Percentiles rank a stretch among this genome's conserved stretches.
Evolutionary conservation across 2,113 vertebrate genomes (phyloP).

Genomic region (Nesoenas mayeri): DNA sequence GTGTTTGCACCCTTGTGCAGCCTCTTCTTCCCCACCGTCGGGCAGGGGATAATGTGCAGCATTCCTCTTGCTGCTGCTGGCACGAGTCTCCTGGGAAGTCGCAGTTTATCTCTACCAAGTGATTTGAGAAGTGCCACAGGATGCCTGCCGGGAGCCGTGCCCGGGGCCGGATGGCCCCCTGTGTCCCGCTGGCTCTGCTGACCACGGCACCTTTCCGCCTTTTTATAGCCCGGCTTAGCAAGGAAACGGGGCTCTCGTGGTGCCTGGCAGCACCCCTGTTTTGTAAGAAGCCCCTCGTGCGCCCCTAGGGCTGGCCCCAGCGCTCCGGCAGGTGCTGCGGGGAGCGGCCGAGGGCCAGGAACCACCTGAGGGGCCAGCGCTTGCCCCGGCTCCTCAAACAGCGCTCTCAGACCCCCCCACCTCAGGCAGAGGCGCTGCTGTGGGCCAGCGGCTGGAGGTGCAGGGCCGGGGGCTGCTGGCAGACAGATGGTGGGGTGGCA

Average conservation of each 20-base stretch:
- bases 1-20: rapidly evolving
- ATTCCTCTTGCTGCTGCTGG: neutral
- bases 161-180: neutral
- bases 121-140: constrained; percentile 32
- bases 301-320: neutral
- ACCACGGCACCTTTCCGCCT: neutral
- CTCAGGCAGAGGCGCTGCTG: neutral
- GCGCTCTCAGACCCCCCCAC: neutral
- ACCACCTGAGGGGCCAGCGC: neutral
- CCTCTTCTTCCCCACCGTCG: neutral
- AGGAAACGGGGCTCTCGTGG: neutral
- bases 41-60: neutral
- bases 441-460: rapidly evolving
- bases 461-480: neutral
- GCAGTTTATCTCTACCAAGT: neutral
- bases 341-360: neutral
- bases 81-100: neutral
- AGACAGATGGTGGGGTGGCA: neutral
- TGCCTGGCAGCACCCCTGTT: neutral
- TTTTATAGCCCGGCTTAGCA: constrained; percentile 8
- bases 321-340: neutral
- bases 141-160: neutral
- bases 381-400: neutral
- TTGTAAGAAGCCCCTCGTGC: neutral
- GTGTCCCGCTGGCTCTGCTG: neutral